Evolutionary conservation across 1,140 invertebrate species (phyloP).

Genomic region (Diploscapter pachys): DNA sequence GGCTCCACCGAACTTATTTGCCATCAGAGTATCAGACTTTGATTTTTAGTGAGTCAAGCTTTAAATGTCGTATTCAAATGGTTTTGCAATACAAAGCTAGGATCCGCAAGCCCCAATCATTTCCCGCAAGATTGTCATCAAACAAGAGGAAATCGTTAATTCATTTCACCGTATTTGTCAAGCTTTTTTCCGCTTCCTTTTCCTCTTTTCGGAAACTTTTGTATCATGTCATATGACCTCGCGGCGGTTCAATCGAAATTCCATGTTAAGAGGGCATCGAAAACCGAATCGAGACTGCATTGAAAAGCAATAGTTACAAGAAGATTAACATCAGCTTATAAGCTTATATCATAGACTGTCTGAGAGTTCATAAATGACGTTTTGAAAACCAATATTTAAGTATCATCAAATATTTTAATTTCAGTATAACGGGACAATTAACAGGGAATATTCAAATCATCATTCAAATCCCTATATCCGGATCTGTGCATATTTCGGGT

Average conservation of each 20-base stretch:
- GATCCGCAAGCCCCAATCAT: no score
- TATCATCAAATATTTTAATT: not conserved
- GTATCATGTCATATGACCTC: not conserved
- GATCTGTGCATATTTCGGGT: slow-evolving; percentile 33
- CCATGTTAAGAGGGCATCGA: not conserved
- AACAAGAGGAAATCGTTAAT: no score
- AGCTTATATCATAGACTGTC: not conserved
- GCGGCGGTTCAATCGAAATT: not conserved
- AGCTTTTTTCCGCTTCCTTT: not conserved
- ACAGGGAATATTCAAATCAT: slow-evolving; percentile 37
- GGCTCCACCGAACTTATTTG: slow-evolving; percentile 34
- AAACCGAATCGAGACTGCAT: not conserved
- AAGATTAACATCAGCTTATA: not conserved
- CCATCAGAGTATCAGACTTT: slow-evolving; percentile 32
- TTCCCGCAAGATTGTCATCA: no score
- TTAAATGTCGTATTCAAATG: not conserved
- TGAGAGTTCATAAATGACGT: not conserved
- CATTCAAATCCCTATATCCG: slow-evolving; percentile 32
- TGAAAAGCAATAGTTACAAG: not conserved
- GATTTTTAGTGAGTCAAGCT: slow-evolving; percentile 34
- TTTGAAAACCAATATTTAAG: not conserved
- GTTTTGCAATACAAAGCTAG: no score
- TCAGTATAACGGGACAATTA: slow-evolving; percentile 34
- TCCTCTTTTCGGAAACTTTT: not conserved
- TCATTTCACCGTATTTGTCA: no score